Base-by-base conservation (phyloP, 2,113 vertebrate species). In the Calonectris borealis region DNA sequence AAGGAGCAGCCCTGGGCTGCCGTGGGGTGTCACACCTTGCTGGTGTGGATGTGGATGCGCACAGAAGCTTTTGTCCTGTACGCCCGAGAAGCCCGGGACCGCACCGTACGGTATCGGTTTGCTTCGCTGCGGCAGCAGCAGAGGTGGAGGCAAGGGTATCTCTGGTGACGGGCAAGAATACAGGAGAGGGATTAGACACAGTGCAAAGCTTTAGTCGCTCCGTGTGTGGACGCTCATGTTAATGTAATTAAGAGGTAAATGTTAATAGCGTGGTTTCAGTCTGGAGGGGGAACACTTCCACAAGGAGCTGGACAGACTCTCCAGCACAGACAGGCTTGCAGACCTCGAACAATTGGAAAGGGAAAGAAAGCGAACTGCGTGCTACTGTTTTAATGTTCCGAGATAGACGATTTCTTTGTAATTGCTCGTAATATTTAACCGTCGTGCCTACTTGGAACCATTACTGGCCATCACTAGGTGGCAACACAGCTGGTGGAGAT, bases 321-420 rank as follows among this genome's bases (percentile, higher is more conserved):
- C 9, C 73, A 27, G 71, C 8, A 5, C 0, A 18, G 34, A 24
- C 40, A 6, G 49, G 11, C 25, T 38, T 25, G 32, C 52, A 40
- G 58, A 7, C 10, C 27, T 16, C 6, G 54, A 22, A 16, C 32
- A 6, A 3, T 40, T 1, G 26, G 62, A 2, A 36, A 73, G 38
- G 44, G 66, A 9, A 48, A 34, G 49, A 29, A 48, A 29, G 31
- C 3, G 13, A 51, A 1, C 16, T 0, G 3, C 6, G 3, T 9
- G 22, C 31, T 12, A 1, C 52, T 7, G 9, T 3, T 26, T 1
- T 4, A 4, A 1, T 2, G 2, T 3, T 7, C 29, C 1, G 19
- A 16, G 10, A 6, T 2, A 13, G 46, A 24, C 1, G 3, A 19
- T 46, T 7, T 13, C 9, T 2, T 2, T 2, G 4, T 8, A 1